Base-by-base conservation (phyloP, 2,797 vertebrate species). In the Eulemur mongoz region DNA sequence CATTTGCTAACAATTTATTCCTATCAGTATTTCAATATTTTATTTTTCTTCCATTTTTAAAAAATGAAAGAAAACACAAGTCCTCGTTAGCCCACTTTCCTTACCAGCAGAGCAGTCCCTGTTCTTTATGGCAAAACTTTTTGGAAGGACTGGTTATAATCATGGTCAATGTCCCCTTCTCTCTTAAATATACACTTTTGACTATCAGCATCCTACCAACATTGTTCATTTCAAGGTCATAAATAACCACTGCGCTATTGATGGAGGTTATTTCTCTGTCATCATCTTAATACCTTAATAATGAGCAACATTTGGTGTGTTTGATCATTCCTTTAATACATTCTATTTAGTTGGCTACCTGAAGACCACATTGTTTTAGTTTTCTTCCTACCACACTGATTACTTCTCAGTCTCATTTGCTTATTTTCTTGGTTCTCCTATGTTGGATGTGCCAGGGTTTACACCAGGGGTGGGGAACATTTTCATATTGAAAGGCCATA, bases 341-440 rank as follows among this genome's bases (percentile, higher is more conserved):
- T 88, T 88, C 80, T 57, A 65, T 40, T 82, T 88, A 72, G 27
- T 73, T 89, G 9, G 27, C 83, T 72, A 54, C 69, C 38, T 65
- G 80, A 57, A 84, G 35, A 79, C 20, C 70, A 65, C 70, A 54
- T 76, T 52, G 43, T 79, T 78, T 70, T 48, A 67, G 43, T 50
- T 93, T 85, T 76, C 52, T 40, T 86, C 32, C 43, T 40, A 9
- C 25, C 14, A 65, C 13, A 57, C 52, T 78, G 32, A 57, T 90
- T 76, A 82, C 54, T 95, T 63, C 67, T 80, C 18, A 54, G 50
- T 81, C 45, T 86, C 50, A 45, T 89, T 75, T 81, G 73, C 30
- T 93, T 20, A 45, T 93, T 92, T 89, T 85, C 30, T 35, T 89
- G 52, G 40, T 85, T 85, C 30, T 85, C 32, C 18, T 93, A 27